phyloP scores from a whole-genome alignment of 2,113 vertebrate genomes.

The Bujurquina vittata region DNA sequence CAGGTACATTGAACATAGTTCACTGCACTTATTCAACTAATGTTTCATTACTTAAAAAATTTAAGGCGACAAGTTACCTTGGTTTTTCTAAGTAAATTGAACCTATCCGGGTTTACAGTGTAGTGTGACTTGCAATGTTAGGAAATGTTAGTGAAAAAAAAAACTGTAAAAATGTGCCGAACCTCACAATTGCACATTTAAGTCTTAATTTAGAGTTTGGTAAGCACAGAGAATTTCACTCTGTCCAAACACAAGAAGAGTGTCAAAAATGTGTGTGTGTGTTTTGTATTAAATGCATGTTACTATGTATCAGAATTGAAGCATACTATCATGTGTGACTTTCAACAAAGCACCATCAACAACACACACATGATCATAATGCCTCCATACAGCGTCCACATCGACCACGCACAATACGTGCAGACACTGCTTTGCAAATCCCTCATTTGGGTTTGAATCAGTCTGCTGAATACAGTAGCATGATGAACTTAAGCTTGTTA shows the following conservation, averaged over 20 bases:
- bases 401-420: not conserved
- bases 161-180: not conserved
- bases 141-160: not conserved
- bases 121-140: not conserved
- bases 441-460: not conserved
- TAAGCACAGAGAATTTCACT: not conserved
- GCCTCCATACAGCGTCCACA: not conserved
- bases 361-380: not conserved
- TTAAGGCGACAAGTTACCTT: no score
- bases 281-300: not conserved
- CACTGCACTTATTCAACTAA: no score
- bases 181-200: not conserved
- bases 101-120: no score
- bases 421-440: not conserved
- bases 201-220: not conserved
- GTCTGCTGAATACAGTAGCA: slow-evolving; percentile 11
- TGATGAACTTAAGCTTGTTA: slow-evolving; percentile 54
- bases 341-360: not conserved
- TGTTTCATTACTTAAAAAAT: no score
- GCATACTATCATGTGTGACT: not conserved
- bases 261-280: not conserved
- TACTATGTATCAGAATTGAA: not conserved
- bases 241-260: not conserved
- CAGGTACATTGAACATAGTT: no score
- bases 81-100: no score